These are phyloP conservation scores for Phenganax subtilis DNA, from an alignment of 92 coral and sea anemone genomes.

Conservation along the genomic window DNA sequence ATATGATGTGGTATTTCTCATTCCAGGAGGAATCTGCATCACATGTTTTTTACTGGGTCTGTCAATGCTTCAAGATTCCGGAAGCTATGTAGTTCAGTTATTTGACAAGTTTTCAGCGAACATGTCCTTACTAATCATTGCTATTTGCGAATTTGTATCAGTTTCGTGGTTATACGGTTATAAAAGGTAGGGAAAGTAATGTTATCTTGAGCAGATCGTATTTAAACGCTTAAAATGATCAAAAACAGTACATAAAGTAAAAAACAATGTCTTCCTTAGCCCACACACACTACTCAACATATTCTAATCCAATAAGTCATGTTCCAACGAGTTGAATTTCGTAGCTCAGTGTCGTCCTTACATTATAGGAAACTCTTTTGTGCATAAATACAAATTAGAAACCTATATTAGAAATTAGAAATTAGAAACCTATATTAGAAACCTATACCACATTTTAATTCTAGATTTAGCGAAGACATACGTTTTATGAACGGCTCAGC, in stretches of 20 bases:
- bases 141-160: slow-evolving; percentile 79
- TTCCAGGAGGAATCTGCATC: slow-evolving; percentile 66
- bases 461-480: slow-evolving; percentile 84
- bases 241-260: neutral
- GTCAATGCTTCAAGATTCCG: slow-evolving; percentile 74
- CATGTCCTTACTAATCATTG: slow-evolving; percentile 74
- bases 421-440: neutral
- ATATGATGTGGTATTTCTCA: neutral
- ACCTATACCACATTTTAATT: neutral
- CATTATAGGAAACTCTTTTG: neutral
- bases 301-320: too few species aligned
- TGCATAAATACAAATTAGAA: neutral
- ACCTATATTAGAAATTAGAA: neutral
- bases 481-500: slow-evolving; percentile 74
- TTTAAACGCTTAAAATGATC: neutral
- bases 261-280: neutral
- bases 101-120: slow-evolving; percentile 91
- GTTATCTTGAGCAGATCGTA: too few species aligned
- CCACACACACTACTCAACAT: too few species aligned
- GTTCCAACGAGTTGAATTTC: too few species aligned
- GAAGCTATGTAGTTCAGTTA: slow-evolving; percentile 82
- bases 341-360: neutral
- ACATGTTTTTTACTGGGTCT: slow-evolving; percentile 64
- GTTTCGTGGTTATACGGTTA: slow-evolving; percentile 77
- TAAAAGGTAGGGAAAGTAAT: slow-evolving; percentile 47